Evolutionary conservation across 2,113 vertebrate species (phyloP), one percentile per base, ranked within the genome.

Genomic region (Girardinichthys multiradiatus): DNA sequence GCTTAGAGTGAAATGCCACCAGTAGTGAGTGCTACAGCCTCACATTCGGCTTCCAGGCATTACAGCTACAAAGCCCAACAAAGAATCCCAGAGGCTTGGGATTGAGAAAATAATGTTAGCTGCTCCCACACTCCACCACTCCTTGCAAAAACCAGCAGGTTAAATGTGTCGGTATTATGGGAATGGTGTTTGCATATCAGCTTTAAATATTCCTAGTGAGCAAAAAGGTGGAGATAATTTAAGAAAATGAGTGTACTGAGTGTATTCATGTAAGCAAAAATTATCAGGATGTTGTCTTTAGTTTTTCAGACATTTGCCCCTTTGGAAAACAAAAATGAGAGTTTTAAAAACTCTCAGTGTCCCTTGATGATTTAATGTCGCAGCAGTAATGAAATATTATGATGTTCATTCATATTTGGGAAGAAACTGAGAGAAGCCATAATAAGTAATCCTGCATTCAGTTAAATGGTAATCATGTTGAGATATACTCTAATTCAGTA

Each of bases 281-380:
- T 59, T 64, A 57, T 70, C 61, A 67, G 70, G 59, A 27, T 27
- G 62, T 24, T 70, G 62, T 72, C 33, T 59, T 0, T 17, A 29
- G 37, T 29, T 3, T 54, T 2, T 35, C 19, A 69, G 14, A 64
- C 64, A 14, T 29, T 51, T 64, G 65, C 39, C 28, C 66, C 72
- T 76, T 67, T 45, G 19, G 51, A 13, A 63, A 84, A 66, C n/a
- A 19, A 64, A 79, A 93, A 85, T 83, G 59, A 60, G 84, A 82
- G 77, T 86, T 65, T 91, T 91, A 83, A 77, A 74, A 89, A 79
- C 66, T 73, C 70, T 54, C 72, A 82, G 67, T 89, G 80, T 91
- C 86, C 84, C 81, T 76, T 76, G 82, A 76, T 93, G 91, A 94
- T 93, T 92, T 92, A 94, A 94, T 93, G 92, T 92, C 90, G 92